A percentile compares a stretch with the other conserved stretches of the same genome.
Conservation (phyloP, 2,797 vertebrate genomes). For the Rhadinocentrus ornatus region DNA sequence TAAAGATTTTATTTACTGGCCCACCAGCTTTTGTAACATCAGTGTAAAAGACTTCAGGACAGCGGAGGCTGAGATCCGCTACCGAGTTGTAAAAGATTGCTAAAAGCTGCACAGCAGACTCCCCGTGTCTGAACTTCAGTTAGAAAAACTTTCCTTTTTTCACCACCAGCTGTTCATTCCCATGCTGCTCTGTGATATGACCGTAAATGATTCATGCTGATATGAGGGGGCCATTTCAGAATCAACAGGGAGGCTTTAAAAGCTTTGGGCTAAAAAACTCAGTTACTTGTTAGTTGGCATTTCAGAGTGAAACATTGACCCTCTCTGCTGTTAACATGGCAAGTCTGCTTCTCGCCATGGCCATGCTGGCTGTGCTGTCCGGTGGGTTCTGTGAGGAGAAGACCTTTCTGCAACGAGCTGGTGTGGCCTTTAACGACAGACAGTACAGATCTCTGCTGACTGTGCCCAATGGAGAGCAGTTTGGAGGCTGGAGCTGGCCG, state of each 20-base stretch:
- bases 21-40: neutral
- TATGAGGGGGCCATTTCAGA: slow-evolving; percentile 10
- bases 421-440: slow-evolving; percentile 60
- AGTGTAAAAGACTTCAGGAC: neutral
- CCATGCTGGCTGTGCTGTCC: slow-evolving; percentile 58
- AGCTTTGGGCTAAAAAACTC: slow-evolving; percentile 8
- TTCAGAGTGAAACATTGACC: slow-evolving; percentile 19
- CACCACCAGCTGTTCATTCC: slow-evolving; percentile 67
- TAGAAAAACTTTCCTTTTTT: neutral
- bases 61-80: slow-evolving; percentile 4
- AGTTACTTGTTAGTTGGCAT: slow-evolving; percentile 22
- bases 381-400: slow-evolving; percentile 46
- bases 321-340: slow-evolving; percentile 55
- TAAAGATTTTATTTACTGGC: too few species aligned
- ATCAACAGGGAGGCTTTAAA: slow-evolving; percentile 50
- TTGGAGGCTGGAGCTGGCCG: slow-evolving; percentile 74
- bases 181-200: slow-evolving; percentile 27
- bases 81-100: neutral
- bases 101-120: neutral
- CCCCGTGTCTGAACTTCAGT: neutral
- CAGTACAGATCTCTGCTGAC: slow-evolving; percentile 51
- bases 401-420: slow-evolving; percentile 57
- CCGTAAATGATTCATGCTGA: slow-evolving; percentile 72
- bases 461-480: slow-evolving; percentile 69
- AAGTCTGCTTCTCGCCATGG: slow-evolving; percentile 21